Evolutionary conservation across 2,888 invertebrate genomes (phyloP).

Genomic region (Drosophila dives): DNA sequence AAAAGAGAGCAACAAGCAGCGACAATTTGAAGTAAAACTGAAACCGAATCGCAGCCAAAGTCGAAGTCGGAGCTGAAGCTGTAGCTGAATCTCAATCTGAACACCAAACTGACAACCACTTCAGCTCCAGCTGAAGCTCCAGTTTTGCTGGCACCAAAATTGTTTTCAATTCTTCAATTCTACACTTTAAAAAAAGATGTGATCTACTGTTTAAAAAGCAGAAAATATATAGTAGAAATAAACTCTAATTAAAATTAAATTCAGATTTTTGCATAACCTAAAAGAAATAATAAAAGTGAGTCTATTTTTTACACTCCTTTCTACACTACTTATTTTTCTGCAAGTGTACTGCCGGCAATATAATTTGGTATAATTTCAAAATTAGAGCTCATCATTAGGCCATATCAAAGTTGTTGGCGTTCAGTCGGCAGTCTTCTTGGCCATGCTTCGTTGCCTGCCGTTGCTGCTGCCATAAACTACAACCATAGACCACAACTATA

Average conservation of each 20-base stretch:
- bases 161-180: constrained; percentile 9
- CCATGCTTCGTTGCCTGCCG: constrained; percentile 43
- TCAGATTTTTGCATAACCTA: accelerated
- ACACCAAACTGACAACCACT: constrained; percentile 25
- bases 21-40: constrained; percentile 51
- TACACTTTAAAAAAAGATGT: background rate
- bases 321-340: background rate
- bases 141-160: constrained; percentile 26
- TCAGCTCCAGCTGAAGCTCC: constrained; percentile 27
- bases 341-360: constrained; percentile 41
- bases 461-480: constrained; percentile 24
- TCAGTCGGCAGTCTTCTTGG: constrained; percentile 19
- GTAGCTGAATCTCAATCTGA: constrained; percentile 1
- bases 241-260: background rate
- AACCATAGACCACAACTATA: background rate
- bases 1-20: constrained; percentile 35
- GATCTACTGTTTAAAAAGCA: background rate
- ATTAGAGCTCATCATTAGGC: constrained; percentile 76
- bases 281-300: background rate
- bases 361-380: constrained; percentile 79
- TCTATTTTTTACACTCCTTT: background rate
- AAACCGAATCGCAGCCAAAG: constrained; percentile 22
- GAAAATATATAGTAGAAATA: background rate
- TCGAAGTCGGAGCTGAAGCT: background rate
- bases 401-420: constrained; percentile 64